Conservation (phyloP, 92 coral and sea anemone genomes). For the Epizoanthus rinbou region DNA sequence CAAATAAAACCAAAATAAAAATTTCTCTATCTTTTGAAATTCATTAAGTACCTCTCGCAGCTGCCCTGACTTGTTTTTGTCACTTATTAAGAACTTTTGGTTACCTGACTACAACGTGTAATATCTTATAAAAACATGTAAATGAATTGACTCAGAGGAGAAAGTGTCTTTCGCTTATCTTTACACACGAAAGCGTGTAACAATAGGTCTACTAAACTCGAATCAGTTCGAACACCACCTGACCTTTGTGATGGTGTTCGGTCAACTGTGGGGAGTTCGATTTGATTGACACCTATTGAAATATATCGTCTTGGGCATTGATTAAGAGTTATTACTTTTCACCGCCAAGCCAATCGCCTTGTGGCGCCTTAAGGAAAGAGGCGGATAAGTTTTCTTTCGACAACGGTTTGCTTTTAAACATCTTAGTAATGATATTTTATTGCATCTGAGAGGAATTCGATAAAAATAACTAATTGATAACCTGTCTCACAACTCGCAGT, state of each 20-base stretch:
- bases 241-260: slow-evolving; percentile 48
- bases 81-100: slow-evolving; percentile 14
- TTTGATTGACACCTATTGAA: slow-evolving; percentile 78
- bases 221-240: slow-evolving; percentile 51
- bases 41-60: slow-evolving; percentile 22
- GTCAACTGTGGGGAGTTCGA: slow-evolving; percentile 54
- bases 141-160: slow-evolving; percentile 57
- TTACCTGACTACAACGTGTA: slow-evolving; percentile 29
- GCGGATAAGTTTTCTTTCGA: slow-evolving; percentile 56
- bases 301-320: slow-evolving; percentile 63
- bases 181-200: slow-evolving; percentile 65
- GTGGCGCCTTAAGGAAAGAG: slow-evolving; percentile 33
- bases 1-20: slow-evolving; percentile 14
- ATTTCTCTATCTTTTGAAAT: slow-evolving; percentile 17
- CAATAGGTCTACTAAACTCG: slow-evolving; percentile 67
- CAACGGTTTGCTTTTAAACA: slow-evolving; percentile 30
- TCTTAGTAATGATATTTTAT: slow-evolving; percentile 31
- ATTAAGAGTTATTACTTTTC: slow-evolving; percentile 87
- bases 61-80: not conserved
- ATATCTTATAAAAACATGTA: slow-evolving; percentile 70
- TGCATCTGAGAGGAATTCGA: not conserved
- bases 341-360: slow-evolving; percentile 72
- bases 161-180: slow-evolving; percentile 60
- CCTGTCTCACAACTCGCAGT: not conserved
- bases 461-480: not conserved